Conservation (phyloP, 1,140 invertebrate species). For the Drosophila serrata region DNA sequence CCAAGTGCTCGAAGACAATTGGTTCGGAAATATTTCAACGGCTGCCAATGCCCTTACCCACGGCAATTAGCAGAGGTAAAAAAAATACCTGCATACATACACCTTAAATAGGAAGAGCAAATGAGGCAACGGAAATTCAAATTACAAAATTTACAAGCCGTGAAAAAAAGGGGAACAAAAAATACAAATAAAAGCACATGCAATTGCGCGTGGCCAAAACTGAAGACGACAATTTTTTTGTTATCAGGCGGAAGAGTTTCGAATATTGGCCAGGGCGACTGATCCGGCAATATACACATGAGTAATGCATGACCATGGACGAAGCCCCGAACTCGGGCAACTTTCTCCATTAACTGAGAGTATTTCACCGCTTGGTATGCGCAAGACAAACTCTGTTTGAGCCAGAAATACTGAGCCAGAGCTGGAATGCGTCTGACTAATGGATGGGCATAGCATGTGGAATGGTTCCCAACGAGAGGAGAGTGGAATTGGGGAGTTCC, state of each 20-base stretch:
- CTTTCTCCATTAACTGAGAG: slow-evolving; percentile 54
- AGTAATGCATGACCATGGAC: slow-evolving; percentile 44
- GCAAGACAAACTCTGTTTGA: slow-evolving; percentile 40
- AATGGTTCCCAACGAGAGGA: neutral
- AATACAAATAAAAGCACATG: slow-evolving; percentile 9
- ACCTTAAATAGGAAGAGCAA: slow-evolving; percentile 51
- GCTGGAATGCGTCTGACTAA: slow-evolving; percentile 29
- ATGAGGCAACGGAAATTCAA: slow-evolving; percentile 74
- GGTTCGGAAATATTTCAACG: slow-evolving; percentile 38
- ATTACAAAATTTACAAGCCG: slow-evolving; percentile 73
- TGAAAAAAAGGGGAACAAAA: slow-evolving; percentile 36
- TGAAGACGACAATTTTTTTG: slow-evolving; percentile 37
- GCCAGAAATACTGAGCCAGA: slow-evolving; percentile 43
- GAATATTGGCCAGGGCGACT: slow-evolving; percentile 30
- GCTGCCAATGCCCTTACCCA: slow-evolving; percentile 51
- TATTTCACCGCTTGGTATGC: slow-evolving; percentile 56
- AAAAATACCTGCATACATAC: slow-evolving; percentile 11
- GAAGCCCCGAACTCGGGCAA: slow-evolving; percentile 37
- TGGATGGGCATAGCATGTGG: slow-evolving; percentile 14
- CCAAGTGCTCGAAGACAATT: slow-evolving; percentile 52
- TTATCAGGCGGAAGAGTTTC: slow-evolving; percentile 73
- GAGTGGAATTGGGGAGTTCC: slow-evolving; percentile 11
- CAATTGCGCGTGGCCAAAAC: slow-evolving; percentile 59
- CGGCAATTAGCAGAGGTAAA: slow-evolving; percentile 63
- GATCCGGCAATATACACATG: slow-evolving; percentile 33